These are phyloP conservation scores for Meandrina meandrites DNA, from an alignment of 92 coral and sea anemone genomes.

Conservation along the genomic window DNA sequence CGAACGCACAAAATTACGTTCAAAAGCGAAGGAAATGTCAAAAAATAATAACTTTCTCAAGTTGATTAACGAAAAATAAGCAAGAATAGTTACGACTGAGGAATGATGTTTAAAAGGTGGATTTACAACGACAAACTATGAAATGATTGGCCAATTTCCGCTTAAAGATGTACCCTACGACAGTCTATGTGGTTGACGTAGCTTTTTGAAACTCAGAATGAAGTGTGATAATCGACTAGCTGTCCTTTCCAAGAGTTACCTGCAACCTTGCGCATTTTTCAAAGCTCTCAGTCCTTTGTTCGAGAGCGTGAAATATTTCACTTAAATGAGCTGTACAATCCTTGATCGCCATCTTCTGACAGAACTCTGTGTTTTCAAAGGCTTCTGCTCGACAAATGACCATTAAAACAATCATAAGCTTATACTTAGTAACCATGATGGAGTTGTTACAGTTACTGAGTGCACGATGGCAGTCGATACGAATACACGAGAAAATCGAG, in stretches of 20 bases:
- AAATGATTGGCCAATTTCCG: too few relatives aligned
- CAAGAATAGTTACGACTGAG: too few relatives aligned
- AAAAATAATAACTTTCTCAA: too few relatives aligned
- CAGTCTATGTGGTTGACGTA: too few relatives aligned
- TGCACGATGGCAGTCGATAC: too few relatives aligned
- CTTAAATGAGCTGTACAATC: constrained; percentile 1
- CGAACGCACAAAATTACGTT: too few relatives aligned
- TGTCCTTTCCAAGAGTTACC: constrained; percentile 2
- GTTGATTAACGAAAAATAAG: too few relatives aligned
- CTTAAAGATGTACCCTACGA: too few relatives aligned
- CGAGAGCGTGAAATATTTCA: not conserved
- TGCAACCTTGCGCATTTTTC: constrained; percentile 10
- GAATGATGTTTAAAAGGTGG: too few relatives aligned
- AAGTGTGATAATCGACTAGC: too few relatives aligned
- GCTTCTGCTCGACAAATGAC: not conserved
- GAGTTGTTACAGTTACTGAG: not conserved
- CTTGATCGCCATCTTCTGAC: constrained; percentile 12
- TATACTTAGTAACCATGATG: not conserved
- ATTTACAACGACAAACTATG: too few relatives aligned
- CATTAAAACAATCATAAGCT: not conserved
- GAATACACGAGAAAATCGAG: not conserved
- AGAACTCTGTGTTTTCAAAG: not conserved
- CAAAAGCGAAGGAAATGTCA: too few relatives aligned
- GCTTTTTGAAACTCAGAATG: not conserved
- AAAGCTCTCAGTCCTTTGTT: not conserved